Evolutionary conservation across 2,888 invertebrate species (phyloP), one percentile per base, ranked within the genome.

Genomic region (Schizaphis graminum): DNA sequence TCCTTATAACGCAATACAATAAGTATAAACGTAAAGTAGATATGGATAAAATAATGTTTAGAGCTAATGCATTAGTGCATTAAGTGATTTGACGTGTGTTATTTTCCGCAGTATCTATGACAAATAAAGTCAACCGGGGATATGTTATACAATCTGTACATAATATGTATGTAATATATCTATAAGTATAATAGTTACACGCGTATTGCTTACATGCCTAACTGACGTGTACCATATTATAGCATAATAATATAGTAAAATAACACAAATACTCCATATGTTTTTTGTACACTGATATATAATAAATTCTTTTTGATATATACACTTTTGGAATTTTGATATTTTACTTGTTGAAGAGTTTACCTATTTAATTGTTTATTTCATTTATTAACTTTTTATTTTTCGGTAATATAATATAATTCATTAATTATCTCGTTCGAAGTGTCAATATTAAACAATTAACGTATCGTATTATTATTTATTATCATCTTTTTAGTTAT

Each of bases 121-220:
- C 77, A 77, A 35, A 77, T 21, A 67, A 67, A 35, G 3, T 77
- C 16, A 35, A 77, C 35, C 21, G 35, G 35, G 21, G 77, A 77
- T 35, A 77, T 77, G 53, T 53, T 77, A 21, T 35, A 77, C 77
- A 35, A 77, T 77, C 8, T 77, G 35, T 35, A 77, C n/a, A 5
- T 47, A 53, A 7, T 35, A 35, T 21, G 35, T 77, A 35, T n/a
- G n/a, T 35, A 35, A 0, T 67, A n/a, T n/a, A 67, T n/a, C 67
- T n/a, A 16, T 67, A 67, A 67, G n/a, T 67, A 67, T n/a, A 21
- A 53, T 53, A n/a, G n/a, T 67, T 67, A n/a, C n/a, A 67, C 7
- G 16, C n/a, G n/a, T n/a, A 67, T 67, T 67, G n/a, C 67, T 67
- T 67, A n/a, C n/a, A 67, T 67, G n/a, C 67, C n/a, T 67, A 67